Conservation (phyloP, 2,797 vertebrate genomes). For the Semotilus atromaculatus region DNA sequence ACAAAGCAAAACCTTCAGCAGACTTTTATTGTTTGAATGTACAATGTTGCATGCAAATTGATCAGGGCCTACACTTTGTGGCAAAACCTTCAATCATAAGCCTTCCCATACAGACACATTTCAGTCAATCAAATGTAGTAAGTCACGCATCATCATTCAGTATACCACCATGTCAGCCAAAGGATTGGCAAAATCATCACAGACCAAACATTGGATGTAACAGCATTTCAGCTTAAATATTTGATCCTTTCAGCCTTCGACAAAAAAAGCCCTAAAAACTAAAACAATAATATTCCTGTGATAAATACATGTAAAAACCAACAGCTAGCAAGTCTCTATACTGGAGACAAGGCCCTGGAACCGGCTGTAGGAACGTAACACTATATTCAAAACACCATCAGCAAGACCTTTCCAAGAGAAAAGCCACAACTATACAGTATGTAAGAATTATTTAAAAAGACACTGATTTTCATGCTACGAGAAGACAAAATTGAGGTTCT, state of each 20-base stretch:
- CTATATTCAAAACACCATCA: constrained; percentile 34
- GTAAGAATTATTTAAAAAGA: constrained; percentile 64
- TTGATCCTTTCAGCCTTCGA: background rate
- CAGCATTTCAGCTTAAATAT: background rate
- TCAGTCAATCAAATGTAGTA: constrained; percentile 2
- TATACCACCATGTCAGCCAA: background rate
- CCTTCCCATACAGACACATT: background rate
- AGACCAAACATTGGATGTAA: background rate
- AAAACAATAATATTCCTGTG: background rate
- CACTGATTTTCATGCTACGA: constrained; percentile 64
- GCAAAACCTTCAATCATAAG: background rate
- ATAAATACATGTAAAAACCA: background rate
- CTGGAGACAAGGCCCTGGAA: background rate
- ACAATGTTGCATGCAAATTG: background rate
- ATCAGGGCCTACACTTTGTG: background rate
- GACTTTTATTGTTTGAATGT: background rate
- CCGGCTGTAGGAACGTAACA: background rate
- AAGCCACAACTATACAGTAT: constrained; percentile 21
- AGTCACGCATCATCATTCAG: background rate
- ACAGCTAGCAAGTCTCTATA: background rate
- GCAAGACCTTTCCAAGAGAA: constrained; percentile 7
- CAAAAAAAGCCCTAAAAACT: background rate
- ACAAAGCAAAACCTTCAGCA: background rate
- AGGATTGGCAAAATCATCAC: background rate
- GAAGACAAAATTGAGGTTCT: constrained; percentile 56